Percentiles rank a stretch among this genome's conserved stretches.
phyloP scores from a whole-genome alignment of 2,888 invertebrate genomes.

The Sturmia bella region DNA sequence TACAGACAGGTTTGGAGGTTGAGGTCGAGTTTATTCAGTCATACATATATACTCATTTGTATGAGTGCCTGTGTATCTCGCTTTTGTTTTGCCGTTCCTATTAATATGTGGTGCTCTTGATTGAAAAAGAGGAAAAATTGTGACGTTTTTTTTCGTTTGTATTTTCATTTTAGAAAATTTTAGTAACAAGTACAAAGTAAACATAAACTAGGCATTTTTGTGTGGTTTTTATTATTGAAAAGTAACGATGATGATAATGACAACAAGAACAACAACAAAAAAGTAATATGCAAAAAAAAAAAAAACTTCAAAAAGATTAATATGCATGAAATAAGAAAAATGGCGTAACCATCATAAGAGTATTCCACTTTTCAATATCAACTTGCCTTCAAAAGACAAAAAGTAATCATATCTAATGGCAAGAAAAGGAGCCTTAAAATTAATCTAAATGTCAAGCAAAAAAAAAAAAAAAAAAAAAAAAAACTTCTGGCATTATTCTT shows the following conservation, averaged over 20 bases:
- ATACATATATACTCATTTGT: background rate
- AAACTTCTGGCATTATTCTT: too few relatives aligned
- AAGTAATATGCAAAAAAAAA: background rate
- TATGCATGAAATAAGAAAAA: background rate
- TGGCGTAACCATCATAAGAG: too few relatives aligned
- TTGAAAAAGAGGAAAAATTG: conserved; percentile 4
- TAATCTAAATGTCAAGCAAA: too few relatives aligned
- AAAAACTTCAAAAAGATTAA: conserved; percentile 25
- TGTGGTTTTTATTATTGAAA: background rate
- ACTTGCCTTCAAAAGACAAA: too few relatives aligned
- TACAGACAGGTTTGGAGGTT: conserved; percentile 10
- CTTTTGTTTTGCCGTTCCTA: background rate
- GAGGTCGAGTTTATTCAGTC: background rate
- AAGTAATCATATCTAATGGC: too few relatives aligned
- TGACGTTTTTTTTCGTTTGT: background rate
- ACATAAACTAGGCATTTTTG: conserved; percentile 33
- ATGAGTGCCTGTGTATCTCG: background rate
- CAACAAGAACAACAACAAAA: background rate
- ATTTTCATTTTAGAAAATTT: background rate
- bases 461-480: too few relatives aligned
- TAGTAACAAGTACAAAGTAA: conserved; percentile 37
- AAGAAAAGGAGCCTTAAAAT: too few relatives aligned
- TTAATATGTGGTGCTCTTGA: background rate
- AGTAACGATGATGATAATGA: background rate
- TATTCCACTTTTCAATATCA: too few relatives aligned